Percentiles rank a stretch among this genome's conserved stretches.
Evolutionary conservation across 2,113 vertebrate genomes (phyloP).

Genomic region (Oenanthe oenanthe): DNA sequence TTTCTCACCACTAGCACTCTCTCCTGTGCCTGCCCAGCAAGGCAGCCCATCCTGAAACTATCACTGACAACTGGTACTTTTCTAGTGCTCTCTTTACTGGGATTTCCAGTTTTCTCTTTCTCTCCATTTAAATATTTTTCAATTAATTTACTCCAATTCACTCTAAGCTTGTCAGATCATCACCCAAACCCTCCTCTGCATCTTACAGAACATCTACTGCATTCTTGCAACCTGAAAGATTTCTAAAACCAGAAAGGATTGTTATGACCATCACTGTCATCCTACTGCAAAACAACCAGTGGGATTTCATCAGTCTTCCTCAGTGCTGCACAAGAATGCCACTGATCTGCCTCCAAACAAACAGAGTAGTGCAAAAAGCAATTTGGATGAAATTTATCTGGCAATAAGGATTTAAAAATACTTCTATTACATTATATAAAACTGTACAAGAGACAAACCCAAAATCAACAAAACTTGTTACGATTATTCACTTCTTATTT

Average conservation of each 20-base stretch:
- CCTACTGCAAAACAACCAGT: background rate
- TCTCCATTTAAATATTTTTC: background rate
- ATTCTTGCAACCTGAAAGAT: background rate
- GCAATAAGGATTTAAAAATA: background rate
- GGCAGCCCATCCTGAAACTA: background rate
- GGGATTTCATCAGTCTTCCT: background rate
- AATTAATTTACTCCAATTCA: background rate
- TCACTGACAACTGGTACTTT: background rate
- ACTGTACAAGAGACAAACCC: background rate
- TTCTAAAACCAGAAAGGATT: background rate
- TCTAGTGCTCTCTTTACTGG: background rate
- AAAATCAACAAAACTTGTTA: background rate
- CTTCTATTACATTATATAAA: background rate
- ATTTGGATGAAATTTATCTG: background rate
- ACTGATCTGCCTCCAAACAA: background rate
- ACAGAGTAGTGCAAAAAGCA: background rate
- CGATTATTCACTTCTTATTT: background rate
- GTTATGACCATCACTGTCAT: background rate
- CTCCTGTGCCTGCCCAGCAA: background rate
- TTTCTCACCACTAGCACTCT: background rate
- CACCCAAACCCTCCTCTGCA: background rate
- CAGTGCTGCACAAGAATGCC: background rate
- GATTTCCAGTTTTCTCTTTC: background rate
- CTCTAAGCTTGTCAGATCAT: background rate
- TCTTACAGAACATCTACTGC: background rate